Conservation (phyloP, 2,888 invertebrate genomes). For the Rotaria magnacalcarata region DNA sequence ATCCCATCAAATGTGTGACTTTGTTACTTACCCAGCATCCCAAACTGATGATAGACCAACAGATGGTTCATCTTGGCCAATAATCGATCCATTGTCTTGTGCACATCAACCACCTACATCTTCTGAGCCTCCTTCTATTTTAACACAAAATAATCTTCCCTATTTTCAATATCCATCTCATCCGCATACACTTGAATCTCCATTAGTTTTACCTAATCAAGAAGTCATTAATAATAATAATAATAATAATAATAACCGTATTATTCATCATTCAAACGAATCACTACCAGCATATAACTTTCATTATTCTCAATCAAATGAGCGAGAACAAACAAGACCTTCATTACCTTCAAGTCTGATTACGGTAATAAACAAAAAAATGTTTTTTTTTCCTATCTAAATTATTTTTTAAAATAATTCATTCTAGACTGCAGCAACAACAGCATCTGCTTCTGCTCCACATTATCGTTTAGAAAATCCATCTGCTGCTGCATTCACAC, state of each 20-base stretch:
- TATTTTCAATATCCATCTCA: slow-evolving; percentile 8
- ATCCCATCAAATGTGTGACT: background rate
- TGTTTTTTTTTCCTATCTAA: background rate
- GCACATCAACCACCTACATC: background rate
- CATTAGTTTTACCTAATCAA: background rate
- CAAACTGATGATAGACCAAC: background rate
- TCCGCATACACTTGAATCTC: background rate
- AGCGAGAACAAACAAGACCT: background rate
- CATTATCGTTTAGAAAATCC: slow-evolving; percentile 22
- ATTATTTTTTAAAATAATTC: background rate
- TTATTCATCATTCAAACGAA: background rate
- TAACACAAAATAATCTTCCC: background rate
- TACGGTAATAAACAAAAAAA: background rate
- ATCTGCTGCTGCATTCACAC: background rate
- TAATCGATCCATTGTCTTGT: background rate
- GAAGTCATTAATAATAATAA: background rate
- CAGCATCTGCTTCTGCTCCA: background rate
- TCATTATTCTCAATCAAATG: background rate
- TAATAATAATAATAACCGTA: background rate
- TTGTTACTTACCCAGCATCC: background rate
- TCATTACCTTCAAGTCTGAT: background rate
- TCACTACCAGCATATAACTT: background rate
- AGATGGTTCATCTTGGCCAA: background rate
- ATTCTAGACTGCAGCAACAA: background rate
- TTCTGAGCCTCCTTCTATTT: background rate